Evolutionary conservation across 2,888 invertebrate species (phyloP), one percentile per base, ranked within the genome.

Genomic region (Mythimna ferrago): DNA sequence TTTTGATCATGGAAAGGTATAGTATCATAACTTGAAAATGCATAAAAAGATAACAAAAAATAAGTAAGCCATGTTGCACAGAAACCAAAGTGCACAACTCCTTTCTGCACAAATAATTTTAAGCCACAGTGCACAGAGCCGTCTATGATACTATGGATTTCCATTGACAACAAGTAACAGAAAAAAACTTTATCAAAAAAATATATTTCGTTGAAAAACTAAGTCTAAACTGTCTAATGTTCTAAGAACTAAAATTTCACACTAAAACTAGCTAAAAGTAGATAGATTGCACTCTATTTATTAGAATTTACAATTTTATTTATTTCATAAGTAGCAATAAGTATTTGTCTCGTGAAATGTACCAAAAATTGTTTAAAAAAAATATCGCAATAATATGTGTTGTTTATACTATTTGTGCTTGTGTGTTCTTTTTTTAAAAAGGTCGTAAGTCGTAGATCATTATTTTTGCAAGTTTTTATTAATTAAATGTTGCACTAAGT

Each of bases 261-360:
- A 88, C 87, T 88, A 87, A 87, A 84, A 86, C 87, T 91, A 91
- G 90, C 84, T 88, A 89, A 87, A 71, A 21, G 87, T 92, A 91
- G 90, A 84, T 87, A 90, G 88, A 89, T 87, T 91, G 91, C 91
- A 91, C 91, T 87, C 85, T 84, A 87, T 87, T 87, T 88, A 89
- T 81, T 89, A 86, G 84, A 83, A 84, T 84, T 85, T 84, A 82
- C 73, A 83, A 71, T 84, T 83, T 84, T 84, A 82, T 83, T 82
- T 82, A 84, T 80, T 81, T 83, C 78, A 62, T 84, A 78, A 80
- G 78, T 84, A 80, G 78, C 64, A 53, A 61, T 86, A 84, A 81
- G 77, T 76, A 84, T 74, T 64, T 76, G 76, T 85, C 82, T 84
- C 54, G 86, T 84, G 78, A 44, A 79, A 78, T 76, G 41, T 79